Conservation (phyloP, 1,140 invertebrate genomes). For the Apis laboriosa region DNA sequence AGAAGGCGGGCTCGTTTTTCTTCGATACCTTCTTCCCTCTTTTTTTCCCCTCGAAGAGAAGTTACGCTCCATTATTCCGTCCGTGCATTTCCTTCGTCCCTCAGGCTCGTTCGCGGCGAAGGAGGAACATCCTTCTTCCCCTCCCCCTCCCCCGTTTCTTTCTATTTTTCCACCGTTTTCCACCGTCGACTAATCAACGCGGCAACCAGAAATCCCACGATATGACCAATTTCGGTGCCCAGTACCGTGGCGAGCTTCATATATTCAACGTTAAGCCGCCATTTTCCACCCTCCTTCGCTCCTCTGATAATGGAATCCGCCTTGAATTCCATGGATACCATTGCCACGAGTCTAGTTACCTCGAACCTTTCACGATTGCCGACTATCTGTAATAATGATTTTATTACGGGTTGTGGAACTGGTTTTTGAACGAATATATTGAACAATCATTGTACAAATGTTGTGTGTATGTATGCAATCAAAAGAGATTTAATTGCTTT, state of each 20-base stretch:
- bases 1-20: conserved; percentile 20
- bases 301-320: conserved; percentile 32
- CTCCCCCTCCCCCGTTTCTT: conserved; percentile 1
- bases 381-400: neutral
- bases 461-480: too few species aligned
- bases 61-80: conserved; percentile 4
- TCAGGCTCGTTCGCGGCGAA: neutral
- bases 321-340: conserved; percentile 14
- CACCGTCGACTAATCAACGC: conserved; percentile 56
- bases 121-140: conserved; percentile 12
- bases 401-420: neutral
- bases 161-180: conserved; percentile 29
- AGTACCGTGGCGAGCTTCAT: conserved; percentile 7
- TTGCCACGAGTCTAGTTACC: neutral
- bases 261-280: conserved; percentile 30
- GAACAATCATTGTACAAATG: too few species aligned
- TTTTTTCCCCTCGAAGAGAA: conserved; percentile 17
- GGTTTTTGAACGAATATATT: too few species aligned
- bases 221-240: conserved; percentile 58
- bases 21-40: conserved; percentile 23
- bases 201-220: conserved; percentile 56
- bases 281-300: conserved; percentile 37
- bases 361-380: conserved; percentile 13
- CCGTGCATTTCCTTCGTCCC: conserved; percentile 5
- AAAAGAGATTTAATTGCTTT: too few species aligned